These are phyloP conservation scores for Zoroaster sp. DNA, from an alignment of 53 echinoderm and acorn worm species.

Conservation along the genomic window DNA sequence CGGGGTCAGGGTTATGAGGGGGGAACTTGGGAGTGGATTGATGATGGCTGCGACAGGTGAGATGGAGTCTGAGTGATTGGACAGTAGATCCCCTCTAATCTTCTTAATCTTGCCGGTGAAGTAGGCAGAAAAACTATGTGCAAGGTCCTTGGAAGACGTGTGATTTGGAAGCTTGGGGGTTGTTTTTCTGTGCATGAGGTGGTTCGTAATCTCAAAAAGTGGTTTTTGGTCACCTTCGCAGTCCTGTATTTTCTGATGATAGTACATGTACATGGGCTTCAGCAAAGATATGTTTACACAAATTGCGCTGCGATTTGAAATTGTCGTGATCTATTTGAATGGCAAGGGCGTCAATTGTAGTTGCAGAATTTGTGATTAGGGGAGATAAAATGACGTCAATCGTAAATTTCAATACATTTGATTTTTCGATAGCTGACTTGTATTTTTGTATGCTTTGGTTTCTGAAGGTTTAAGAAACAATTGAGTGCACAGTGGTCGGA, in stretches of 20 bases:
- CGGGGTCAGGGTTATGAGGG: not conserved
- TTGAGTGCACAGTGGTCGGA: slow-evolving; percentile 64
- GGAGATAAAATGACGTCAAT: slow-evolving; percentile 18
- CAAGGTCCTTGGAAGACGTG: not conserved
- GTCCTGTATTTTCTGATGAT: slow-evolving; percentile 16
- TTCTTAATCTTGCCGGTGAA: slow-evolving; percentile 9
- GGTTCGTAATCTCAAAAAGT: slow-evolving; percentile 6
- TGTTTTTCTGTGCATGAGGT: slow-evolving; percentile 24
- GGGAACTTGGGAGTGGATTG: not conserved
- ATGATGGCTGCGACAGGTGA: not conserved
- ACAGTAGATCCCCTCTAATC: not conserved
- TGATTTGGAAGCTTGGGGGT: not conserved
- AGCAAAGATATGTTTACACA: not conserved
- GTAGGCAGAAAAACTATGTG: not conserved
- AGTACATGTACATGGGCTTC: slow-evolving; percentile 25
- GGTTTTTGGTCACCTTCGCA: not conserved
- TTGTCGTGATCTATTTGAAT: slow-evolving; percentile 9
- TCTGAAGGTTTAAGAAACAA: slow-evolving; percentile 42
- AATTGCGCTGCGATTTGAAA: slow-evolving; percentile 29
- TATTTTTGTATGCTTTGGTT: slow-evolving; percentile 42
- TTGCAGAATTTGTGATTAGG: not conserved
- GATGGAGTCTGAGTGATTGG: too few species aligned
- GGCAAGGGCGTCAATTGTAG: not conserved
- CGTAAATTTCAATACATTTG: slow-evolving; percentile 41
- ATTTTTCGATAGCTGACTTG: slow-evolving; percentile 28